Conservation (phyloP, 2,113 vertebrate genomes). For the Laticauda laticaudata region DNA sequence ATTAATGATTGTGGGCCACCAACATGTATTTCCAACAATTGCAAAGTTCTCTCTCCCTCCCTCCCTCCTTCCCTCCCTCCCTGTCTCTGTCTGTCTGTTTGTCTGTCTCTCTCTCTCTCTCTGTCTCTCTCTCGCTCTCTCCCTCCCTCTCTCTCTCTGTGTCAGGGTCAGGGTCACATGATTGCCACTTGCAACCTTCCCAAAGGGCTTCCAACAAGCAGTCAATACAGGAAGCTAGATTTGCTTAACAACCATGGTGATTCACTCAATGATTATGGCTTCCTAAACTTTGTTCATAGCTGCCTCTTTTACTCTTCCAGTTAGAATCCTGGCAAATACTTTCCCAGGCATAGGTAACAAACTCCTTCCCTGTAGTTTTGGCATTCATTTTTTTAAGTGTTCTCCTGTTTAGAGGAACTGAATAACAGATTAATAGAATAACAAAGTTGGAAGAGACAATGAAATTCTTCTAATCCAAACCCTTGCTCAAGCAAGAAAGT, state of each 20-base stretch:
- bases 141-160: no score
- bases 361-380: neutral
- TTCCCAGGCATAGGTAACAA: neutral
- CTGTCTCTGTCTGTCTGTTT: no score
- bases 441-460: no score
- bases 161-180: neutral
- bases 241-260: neutral
- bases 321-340: neutral
- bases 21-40: neutral
- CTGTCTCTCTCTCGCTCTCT: no score
- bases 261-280: neutral
- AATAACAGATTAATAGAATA: no score
- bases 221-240: neutral
- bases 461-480: no score
- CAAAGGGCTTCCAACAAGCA: neutral
- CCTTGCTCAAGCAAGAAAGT: no score
- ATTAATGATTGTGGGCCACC: neutral
- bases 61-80: no score
- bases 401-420: neutral
- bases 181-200: neutral
- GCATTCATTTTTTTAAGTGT: neutral
- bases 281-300: neutral
- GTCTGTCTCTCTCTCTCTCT: no score
- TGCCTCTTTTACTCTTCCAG: neutral
- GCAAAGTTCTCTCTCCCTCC: neutral